Percentiles rank a stretch among this genome's conserved stretches.
Conservation (phyloP, 2,113 vertebrate species). For the Alexandromys fortis region DNA sequence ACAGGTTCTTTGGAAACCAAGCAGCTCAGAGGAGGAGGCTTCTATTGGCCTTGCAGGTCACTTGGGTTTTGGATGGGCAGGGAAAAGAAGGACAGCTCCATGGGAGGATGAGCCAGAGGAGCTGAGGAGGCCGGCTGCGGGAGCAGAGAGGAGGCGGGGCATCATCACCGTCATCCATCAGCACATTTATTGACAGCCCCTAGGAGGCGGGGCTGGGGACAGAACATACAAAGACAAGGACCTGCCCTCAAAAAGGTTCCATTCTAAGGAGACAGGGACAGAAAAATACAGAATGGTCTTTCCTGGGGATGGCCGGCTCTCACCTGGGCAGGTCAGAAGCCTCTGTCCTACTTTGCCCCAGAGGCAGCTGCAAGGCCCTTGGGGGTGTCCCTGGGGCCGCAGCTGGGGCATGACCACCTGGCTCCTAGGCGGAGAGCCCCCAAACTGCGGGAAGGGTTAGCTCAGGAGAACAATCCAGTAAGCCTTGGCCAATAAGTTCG, state of each 20-base stretch:
- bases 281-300: constrained; percentile 81
- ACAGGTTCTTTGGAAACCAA: constrained; percentile 23
- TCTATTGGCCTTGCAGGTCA: constrained; percentile 24
- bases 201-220: constrained; percentile 80
- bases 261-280: constrained; percentile 82
- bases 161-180: constrained; percentile 67
- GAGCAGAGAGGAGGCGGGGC: constrained; percentile 67
- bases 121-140: background rate
- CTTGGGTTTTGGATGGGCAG: constrained; percentile 11
- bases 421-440: constrained; percentile 62
- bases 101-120: background rate
- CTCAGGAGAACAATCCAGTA: constrained; percentile 30
- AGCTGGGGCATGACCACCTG: constrained; percentile 48
- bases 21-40: constrained; percentile 42
- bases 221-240: constrained; percentile 84
- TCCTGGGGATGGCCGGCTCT: constrained; percentile 67
- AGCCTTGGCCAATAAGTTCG: constrained; percentile 48
- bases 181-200: constrained; percentile 83
- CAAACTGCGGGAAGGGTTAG: constrained; percentile 56
- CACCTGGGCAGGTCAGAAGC: constrained; percentile 60
- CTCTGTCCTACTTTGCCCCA: constrained; percentile 62
- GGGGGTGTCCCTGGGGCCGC: background rate
- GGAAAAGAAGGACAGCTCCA: background rate
- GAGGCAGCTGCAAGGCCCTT: background rate
- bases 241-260: constrained; percentile 82